A percentile compares a stretch with the other conserved stretches of the same genome.
Conservation (phyloP, 2,888 invertebrate genomes). For the Drosophila putrida region DNA sequence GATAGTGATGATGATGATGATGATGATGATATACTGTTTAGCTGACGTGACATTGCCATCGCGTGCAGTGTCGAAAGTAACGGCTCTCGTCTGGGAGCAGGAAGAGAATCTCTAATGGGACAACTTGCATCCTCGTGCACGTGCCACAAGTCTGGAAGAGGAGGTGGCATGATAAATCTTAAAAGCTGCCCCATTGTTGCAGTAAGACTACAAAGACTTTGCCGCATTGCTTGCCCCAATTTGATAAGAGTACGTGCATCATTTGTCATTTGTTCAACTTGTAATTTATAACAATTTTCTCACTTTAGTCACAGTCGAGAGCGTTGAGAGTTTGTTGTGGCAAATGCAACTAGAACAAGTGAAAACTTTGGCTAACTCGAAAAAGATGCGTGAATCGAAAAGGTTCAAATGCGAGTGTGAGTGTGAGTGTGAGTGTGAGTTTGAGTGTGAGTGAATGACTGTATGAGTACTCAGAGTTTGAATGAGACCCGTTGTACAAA, state of each 20-base stretch:
- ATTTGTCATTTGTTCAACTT: constrained; percentile 75
- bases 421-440: not conserved
- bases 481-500: constrained; percentile 51
- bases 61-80: constrained; percentile 48
- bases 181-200: constrained; percentile 6
- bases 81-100: constrained; percentile 22
- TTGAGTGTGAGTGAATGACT: not conserved
- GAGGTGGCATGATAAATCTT: constrained; percentile 9
- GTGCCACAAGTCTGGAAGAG: constrained; percentile 3
- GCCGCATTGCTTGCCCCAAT: constrained; percentile 59
- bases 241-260: constrained; percentile 65
- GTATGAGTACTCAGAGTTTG: constrained; percentile 16
- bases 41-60: constrained; percentile 40
- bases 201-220: constrained; percentile 21
- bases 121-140: constrained; percentile 16
- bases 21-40: constrained; percentile 30
- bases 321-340: constrained; percentile 17
- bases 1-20: not conserved
- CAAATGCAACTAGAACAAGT: constrained; percentile 66
- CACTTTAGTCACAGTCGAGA: constrained; percentile 61
- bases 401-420: not conserved
- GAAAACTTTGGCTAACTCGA: constrained; percentile 55
- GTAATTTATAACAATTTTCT: constrained; percentile 73
- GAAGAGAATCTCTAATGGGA: constrained; percentile 16
- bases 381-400: constrained; percentile 15